Conservation (phyloP, 2,797 vertebrate genomes). For the Pangasius macronema region DNA sequence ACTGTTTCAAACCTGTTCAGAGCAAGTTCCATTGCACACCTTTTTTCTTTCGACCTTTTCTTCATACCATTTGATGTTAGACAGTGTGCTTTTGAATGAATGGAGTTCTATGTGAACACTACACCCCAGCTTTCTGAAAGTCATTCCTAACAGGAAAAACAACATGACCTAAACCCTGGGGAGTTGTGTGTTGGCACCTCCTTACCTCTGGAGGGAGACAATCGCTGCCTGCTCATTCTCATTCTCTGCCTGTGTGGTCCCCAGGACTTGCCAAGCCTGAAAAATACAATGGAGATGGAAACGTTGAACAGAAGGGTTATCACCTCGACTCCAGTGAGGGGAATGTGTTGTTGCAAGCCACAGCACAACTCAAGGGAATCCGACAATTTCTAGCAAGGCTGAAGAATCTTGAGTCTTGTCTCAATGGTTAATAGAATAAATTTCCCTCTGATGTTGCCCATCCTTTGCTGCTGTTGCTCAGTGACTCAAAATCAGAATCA, state of each 20-base stretch:
- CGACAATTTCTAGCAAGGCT: not conserved
- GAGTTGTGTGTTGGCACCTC: conserved; percentile 56
- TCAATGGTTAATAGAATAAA: not conserved
- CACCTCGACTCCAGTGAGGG: conserved; percentile 45
- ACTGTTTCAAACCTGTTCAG: not conserved
- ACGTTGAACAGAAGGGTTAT: conserved; percentile 53
- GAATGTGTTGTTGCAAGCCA: conserved; percentile 40
- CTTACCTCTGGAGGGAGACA: conserved; percentile 97
- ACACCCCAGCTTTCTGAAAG: not conserved
- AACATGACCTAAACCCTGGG: not conserved
- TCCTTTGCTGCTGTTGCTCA: not conserved
- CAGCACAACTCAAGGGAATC: conserved; percentile 29
- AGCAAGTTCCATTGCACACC: not conserved
- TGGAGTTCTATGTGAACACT: not conserved
- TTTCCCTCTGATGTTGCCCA: not conserved
- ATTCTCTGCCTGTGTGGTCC: conserved; percentile 97
- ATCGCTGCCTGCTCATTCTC: conserved; percentile 98
- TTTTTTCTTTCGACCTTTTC: not conserved
- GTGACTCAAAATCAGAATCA: not conserved
- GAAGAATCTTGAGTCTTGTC: not conserved
- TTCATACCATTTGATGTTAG: not conserved
- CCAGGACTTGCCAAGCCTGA: conserved; percentile 97
- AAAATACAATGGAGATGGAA: conserved; percentile 58
- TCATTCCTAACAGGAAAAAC: not conserved
- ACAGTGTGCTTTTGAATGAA: not conserved